Evolutionary conservation across 2,888 invertebrate genomes (phyloP).

Genomic region (Pseudococcus longispinus): DNA sequence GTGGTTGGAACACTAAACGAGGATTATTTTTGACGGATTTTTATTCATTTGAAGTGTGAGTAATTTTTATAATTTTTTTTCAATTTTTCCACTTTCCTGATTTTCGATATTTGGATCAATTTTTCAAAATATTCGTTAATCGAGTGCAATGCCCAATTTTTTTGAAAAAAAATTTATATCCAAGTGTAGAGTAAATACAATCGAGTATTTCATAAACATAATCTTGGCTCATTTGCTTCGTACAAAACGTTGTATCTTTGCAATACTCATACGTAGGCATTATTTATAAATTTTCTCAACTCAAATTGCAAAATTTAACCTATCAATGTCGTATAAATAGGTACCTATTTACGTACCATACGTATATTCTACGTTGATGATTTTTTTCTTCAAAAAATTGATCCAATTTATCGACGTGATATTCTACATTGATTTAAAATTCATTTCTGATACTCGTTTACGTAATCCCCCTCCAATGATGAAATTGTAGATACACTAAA

Average conservation of each 20-base stretch:
- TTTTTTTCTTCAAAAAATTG: neutral
- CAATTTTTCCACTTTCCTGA: neutral
- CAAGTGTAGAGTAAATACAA: neutral
- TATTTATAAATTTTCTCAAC: neutral
- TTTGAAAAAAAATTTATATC: too few species aligned
- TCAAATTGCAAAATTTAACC: neutral
- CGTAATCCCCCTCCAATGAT: neutral
- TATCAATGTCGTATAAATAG: neutral
- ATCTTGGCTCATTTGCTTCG: neutral
- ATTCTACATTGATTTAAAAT: neutral
- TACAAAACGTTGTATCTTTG: neutral
- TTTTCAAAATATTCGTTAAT: too few species aligned
- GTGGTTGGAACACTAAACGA: conserved; percentile 36
- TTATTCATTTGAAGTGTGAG: conserved; percentile 35
- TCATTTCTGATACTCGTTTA: neutral
- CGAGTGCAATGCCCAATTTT: too few species aligned
- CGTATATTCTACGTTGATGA: too few species aligned
- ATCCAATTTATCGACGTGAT: neutral
- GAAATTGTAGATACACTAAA: neutral
- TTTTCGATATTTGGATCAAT: neutral
- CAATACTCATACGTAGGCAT: neutral
- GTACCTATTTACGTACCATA: neutral
- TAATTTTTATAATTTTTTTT: neutral
- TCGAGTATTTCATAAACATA: neutral
- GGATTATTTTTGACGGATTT: conserved; percentile 9